Evolutionary conservation across 2,888 invertebrate species (phyloP).

Genomic region (Helleia helle): DNA sequence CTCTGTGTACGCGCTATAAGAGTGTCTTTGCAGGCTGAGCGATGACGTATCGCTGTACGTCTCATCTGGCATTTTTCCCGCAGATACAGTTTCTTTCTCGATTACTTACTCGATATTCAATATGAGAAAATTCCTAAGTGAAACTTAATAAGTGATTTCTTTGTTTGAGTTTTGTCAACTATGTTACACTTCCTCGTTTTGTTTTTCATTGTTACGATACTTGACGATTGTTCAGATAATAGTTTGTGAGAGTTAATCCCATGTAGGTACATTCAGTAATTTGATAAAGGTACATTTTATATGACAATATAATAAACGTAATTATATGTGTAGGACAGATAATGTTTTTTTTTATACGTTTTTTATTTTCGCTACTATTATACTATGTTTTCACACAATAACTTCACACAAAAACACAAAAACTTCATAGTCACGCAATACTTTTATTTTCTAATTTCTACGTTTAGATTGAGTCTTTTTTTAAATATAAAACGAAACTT

Average conservation of each 20-base stretch:
- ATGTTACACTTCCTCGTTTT: constrained; percentile 10
- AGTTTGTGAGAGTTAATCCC: not conserved
- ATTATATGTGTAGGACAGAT: too few relatives aligned
- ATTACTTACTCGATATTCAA: constrained; percentile 40
- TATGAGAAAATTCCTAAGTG: constrained; percentile 37
- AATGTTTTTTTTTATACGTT: too few relatives aligned
- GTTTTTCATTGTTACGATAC: constrained; percentile 10
- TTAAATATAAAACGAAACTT: too few relatives aligned
- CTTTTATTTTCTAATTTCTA: too few relatives aligned
- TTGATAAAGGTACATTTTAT: not conserved
- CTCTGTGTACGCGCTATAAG: constrained; percentile 32
- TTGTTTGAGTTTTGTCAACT: constrained; percentile 17
- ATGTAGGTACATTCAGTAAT: not conserved
- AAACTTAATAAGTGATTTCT: constrained; percentile 35
- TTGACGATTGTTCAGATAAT: constrained; percentile 4
- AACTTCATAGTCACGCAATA: too few relatives aligned
- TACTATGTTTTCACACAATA: too few relatives aligned
- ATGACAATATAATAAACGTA: not conserved
- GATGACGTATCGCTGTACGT: constrained; percentile 50
- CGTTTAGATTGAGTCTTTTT: too few relatives aligned
- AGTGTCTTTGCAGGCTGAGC: constrained; percentile 29
- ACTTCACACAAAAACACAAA: too few relatives aligned
- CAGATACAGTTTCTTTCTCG: constrained; percentile 48
- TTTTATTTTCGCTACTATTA: too few relatives aligned
- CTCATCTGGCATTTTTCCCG: constrained; percentile 58